These are phyloP conservation scores for Leptodactylus fuscus DNA, from an alignment of 2,113 vertebrate species.

Conservation along the genomic window DNA sequence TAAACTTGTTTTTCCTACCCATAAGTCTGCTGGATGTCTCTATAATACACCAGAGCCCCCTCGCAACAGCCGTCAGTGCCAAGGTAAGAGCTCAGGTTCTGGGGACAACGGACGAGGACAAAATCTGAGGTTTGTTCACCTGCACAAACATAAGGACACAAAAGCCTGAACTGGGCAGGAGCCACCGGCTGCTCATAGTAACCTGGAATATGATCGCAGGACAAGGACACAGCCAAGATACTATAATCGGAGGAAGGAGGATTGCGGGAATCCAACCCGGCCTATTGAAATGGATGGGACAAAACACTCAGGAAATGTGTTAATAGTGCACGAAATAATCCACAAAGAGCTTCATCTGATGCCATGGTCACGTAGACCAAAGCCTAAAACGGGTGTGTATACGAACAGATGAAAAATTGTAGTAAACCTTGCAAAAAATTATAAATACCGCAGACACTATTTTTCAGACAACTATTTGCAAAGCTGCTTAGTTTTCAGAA, in stretches of 20 bases:
- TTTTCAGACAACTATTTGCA: no score
- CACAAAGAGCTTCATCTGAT: not conserved
- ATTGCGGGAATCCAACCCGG: not conserved
- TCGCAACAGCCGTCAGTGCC: not conserved
- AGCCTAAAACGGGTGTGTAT: no score
- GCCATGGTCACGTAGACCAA: not conserved
- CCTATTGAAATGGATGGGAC: not conserved
- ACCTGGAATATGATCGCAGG: constrained; percentile 13
- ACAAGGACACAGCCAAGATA: not conserved
- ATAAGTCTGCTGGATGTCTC: not conserved
- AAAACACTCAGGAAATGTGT: not conserved
- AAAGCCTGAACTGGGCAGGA: not conserved
- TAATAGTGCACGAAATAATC: not conserved
- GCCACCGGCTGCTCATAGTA: not conserved
- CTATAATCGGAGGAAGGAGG: not conserved
- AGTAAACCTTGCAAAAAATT: no score
- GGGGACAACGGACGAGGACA: not conserved
- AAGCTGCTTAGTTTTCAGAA: no score
- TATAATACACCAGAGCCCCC: not conserved
- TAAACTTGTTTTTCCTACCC: not conserved
- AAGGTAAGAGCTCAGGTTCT: not conserved
- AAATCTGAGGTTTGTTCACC: constrained; percentile 33
- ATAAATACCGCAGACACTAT: no score
- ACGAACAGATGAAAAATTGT: no score
- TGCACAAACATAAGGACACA: constrained; percentile 40